Evolutionary conservation across 2,888 invertebrate species (phyloP).

Genomic region (Morpho achilles): DNA sequence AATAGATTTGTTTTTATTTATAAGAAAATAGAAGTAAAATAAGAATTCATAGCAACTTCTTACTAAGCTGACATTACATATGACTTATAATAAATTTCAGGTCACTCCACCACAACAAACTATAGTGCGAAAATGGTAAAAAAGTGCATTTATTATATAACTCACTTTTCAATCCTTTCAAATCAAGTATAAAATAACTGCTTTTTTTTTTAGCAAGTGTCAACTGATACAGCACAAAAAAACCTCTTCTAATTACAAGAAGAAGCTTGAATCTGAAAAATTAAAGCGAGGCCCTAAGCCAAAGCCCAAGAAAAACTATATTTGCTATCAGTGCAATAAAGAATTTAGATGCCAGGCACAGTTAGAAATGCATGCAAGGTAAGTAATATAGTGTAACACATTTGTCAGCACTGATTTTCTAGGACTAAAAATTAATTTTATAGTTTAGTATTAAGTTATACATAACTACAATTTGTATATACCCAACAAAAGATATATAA

Average conservation of each 20-base stretch:
- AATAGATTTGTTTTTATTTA: too few relatives aligned
- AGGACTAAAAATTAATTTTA: too few relatives aligned
- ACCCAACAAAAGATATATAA: too few relatives aligned
- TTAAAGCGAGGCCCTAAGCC: slow-evolving; percentile 81
- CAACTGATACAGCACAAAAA: slow-evolving; percentile 45
- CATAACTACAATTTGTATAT: too few relatives aligned
- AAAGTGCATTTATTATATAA: slow-evolving; percentile 3
- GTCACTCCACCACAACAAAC: slow-evolving; percentile 43
- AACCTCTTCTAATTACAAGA: slow-evolving; percentile 67
- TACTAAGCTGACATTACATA: too few relatives aligned
- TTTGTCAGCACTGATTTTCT: too few relatives aligned
- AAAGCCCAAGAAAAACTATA: slow-evolving; percentile 75
- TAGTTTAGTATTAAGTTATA: too few relatives aligned
- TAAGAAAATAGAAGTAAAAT: too few relatives aligned
- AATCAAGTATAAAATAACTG: too few relatives aligned
- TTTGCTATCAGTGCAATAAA: slow-evolving; percentile 80
- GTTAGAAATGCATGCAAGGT: slow-evolving; percentile 80
- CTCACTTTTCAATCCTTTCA: neutral
- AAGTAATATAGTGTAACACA: neutral
- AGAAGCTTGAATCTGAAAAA: slow-evolving; percentile 77
- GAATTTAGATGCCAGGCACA: slow-evolving; percentile 81
- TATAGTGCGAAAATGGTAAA: slow-evolving; percentile 63
- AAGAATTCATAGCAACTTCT: too few relatives aligned
- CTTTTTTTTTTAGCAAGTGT: slow-evolving; percentile 51
- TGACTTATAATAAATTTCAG: slow-evolving; percentile 35